Evolutionary conservation across 2,888 invertebrate genomes (phyloP).

Genomic region (Helleia helle): DNA sequence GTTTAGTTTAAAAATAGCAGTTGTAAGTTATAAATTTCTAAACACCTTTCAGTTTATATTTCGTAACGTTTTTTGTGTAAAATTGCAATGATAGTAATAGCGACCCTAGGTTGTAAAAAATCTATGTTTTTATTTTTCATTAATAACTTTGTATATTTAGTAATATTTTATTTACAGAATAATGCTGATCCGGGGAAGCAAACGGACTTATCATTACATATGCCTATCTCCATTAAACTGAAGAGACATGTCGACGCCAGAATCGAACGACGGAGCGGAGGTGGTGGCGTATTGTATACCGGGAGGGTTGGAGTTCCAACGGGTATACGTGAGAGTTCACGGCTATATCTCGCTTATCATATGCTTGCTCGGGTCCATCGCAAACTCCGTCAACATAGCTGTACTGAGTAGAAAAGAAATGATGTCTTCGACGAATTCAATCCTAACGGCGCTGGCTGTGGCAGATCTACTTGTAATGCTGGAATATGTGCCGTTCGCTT

Average conservation of each 20-base stretch:
- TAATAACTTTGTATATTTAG: too few species aligned
- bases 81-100: too few species aligned
- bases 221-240: constrained; percentile 6
- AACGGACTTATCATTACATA: not conserved
- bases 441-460: constrained; percentile 92
- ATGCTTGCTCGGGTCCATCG: constrained; percentile 90
- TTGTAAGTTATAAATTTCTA: too few species aligned
- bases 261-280: constrained; percentile 24
- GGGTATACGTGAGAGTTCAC: constrained; percentile 81
- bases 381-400: constrained; percentile 91
- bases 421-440: constrained; percentile 93
- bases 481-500: constrained; percentile 92
- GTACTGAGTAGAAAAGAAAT: constrained; percentile 93
- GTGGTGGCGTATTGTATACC: constrained; percentile 63
- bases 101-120: too few species aligned
- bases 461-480: constrained; percentile 95
- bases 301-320: constrained; percentile 73
- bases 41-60: too few species aligned
- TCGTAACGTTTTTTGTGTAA: too few species aligned
- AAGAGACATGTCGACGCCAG: constrained; percentile 17
- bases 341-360: constrained; percentile 90
- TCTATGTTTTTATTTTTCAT: too few species aligned
- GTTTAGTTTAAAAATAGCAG: too few species aligned
- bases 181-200: constrained; percentile 3
- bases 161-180: constrained; percentile 11